Conservation (phyloP, 2,888 invertebrate genomes). For the Argyresthia goedartella region DNA sequence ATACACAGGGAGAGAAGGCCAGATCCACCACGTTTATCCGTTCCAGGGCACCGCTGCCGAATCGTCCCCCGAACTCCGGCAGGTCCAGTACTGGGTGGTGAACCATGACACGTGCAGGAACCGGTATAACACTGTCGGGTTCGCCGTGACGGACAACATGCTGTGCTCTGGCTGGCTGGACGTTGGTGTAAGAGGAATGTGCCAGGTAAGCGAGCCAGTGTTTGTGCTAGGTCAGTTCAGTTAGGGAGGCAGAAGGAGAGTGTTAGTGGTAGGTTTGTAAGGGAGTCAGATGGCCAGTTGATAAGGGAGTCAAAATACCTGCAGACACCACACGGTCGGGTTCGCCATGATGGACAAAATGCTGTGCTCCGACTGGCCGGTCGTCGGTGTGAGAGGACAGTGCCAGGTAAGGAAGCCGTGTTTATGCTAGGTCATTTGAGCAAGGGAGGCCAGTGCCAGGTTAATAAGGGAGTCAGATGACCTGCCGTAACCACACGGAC, state of each 20-base stretch:
- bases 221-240: no score
- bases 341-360: slow-evolving; percentile 30
- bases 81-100: slow-evolving; percentile 32
- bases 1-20: no score
- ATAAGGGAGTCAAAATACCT: slow-evolving; percentile 32
- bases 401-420: slow-evolving; percentile 23
- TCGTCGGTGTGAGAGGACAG: slow-evolving; percentile 36
- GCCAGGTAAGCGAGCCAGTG: slow-evolving; percentile 20
- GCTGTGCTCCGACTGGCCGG: slow-evolving; percentile 44
- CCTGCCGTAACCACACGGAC: slow-evolving; percentile 23
- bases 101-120: slow-evolving; percentile 31
- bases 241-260: no score
- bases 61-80: slow-evolving; percentile 29
- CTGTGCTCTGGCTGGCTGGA: slow-evolving; percentile 45
- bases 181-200: slow-evolving; percentile 36
- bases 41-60: slow-evolving; percentile 11
- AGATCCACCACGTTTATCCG: neutral
- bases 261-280: no score
- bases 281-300: no score
- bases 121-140: slow-evolving; percentile 26
- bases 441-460: no score
- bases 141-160: slow-evolving; percentile 32
- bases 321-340: slow-evolving; percentile 20
- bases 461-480: no score
- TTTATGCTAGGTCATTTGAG: no score